Evolutionary conservation across 2,888 invertebrate genomes (phyloP).

Genomic region (Protophormia terraenovae): DNA sequence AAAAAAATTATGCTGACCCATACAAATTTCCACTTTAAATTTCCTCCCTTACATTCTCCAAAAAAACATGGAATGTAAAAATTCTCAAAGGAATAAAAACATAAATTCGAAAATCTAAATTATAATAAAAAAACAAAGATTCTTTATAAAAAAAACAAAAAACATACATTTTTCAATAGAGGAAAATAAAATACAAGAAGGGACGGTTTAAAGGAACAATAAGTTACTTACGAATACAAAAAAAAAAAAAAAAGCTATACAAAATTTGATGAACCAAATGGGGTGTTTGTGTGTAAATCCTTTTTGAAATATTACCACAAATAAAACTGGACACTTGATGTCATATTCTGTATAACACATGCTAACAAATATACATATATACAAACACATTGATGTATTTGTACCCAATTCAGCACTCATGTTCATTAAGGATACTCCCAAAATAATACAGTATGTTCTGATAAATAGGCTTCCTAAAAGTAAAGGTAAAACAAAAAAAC

Average conservation of each 20-base stretch:
- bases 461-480: too few species aligned
- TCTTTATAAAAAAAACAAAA: constrained; percentile 35
- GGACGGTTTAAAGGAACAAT: constrained; percentile 2
- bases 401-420: constrained; percentile 3
- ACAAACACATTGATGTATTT: not conserved
- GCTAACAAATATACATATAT: constrained; percentile 16
- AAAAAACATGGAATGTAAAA: constrained; percentile 57
- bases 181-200: not conserved
- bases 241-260: constrained; percentile 48
- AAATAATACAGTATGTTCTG: too few species aligned
- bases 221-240: constrained; percentile 51
- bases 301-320: constrained; percentile 78
- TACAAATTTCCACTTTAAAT: constrained; percentile 35
- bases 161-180: constrained; percentile 23
- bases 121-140: constrained; percentile 45
- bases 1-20: constrained; percentile 56
- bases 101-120: constrained; percentile 54
- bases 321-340: constrained; percentile 69
- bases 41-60: not conserved
- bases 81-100: constrained; percentile 64
- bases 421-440: too few species aligned
- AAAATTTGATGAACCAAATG: constrained; percentile 68
- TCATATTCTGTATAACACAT: constrained; percentile 38
- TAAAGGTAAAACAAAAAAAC: too few species aligned
- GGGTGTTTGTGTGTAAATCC: constrained; percentile 78